Evolutionary conservation across 2,888 invertebrate genomes (phyloP), one percentile per base, ranked within the genome.

Genomic region (Cephus spinipes): DNA sequence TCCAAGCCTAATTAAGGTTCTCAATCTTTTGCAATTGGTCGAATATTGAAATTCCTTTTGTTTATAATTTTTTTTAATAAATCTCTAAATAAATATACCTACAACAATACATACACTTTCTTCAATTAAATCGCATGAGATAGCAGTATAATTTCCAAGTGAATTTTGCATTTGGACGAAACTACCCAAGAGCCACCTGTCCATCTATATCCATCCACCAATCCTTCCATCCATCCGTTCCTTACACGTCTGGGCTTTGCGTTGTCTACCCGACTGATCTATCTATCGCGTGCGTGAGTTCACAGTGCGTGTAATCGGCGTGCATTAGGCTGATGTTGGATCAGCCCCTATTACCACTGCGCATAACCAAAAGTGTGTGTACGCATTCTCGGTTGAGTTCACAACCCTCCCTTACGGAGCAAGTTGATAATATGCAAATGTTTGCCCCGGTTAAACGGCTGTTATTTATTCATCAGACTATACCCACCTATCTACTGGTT

Each of bases 251-350:
- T 23, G 9, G 12, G 32, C 31, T 23, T 23, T 23, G 32, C 71
- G 12, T 71, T 31, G 31, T 23, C 71, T 31, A 71, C 71, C 71
- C 71, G 71, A 31, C 71, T 55, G 71, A 71, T 71, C 71, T 71
- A 71, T 31, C 31, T 23, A 71, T 86, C 83, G 83, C 84, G 85
- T 85, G 85, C 83, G 81, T 82, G 82, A 76, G 75, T 78, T 78
- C 82, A 87, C 80, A 84, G 83, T 85, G 88, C 88, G 86, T 89
- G 87, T 87, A 87, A 88, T 86, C 85, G 86, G 83, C 83, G 84
- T 85, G 85, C 87, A 86, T 84, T 87, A 86, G 83, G 73, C 78
- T 78, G 77, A 78, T 78, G 77, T 77, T 78, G 75, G 78, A 77
- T 81, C 77, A 81, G 71, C 76, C 82, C 77, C 75, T 78, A 75